phyloP scores from a whole-genome alignment of 2,888 invertebrate species.

The Allolobophora icterica region DNA sequence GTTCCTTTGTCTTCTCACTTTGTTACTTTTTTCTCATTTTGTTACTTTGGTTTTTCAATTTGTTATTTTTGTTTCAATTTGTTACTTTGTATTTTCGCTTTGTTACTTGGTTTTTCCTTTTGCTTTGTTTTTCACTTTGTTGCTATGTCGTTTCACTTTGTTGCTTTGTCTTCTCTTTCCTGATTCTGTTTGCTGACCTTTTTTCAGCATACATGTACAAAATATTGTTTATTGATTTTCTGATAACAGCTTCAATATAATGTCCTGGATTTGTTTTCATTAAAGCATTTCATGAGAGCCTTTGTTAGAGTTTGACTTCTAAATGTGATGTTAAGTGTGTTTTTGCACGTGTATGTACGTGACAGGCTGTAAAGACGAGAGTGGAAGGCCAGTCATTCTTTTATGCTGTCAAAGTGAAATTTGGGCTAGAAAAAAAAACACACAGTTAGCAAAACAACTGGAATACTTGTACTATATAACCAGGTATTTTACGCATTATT shows the following conservation, averaged over 20 bases:
- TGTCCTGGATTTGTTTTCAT: background rate
- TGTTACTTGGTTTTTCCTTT: background rate
- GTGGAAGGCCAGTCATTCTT: background rate
- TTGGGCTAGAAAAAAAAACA: background rate
- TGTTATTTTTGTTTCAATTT: background rate
- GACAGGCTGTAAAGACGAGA: background rate
- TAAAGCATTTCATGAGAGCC: background rate
- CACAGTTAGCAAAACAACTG: background rate
- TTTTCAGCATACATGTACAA: background rate
- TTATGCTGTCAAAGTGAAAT: slow-evolving; percentile 7
- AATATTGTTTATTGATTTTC: background rate
- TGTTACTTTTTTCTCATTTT: too few species aligned
- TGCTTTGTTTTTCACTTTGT: too few species aligned
- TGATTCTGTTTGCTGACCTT: background rate
- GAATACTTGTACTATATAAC: background rate
- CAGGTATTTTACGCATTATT: slow-evolving; percentile 5
- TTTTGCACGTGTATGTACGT: background rate
- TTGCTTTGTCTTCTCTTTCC: background rate
- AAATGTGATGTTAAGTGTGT: background rate
- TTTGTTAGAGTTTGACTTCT: slow-evolving; percentile 20
- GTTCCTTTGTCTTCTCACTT: too few species aligned
- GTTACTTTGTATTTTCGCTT: background rate
- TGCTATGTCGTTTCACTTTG: too few species aligned
- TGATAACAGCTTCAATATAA: background rate
- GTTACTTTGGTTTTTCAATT: background rate